A percentile compares a stretch with the other conserved stretches of the same genome.
Conservation (phyloP, 1,140 invertebrate species). For the Leptopilina boulardi region DNA sequence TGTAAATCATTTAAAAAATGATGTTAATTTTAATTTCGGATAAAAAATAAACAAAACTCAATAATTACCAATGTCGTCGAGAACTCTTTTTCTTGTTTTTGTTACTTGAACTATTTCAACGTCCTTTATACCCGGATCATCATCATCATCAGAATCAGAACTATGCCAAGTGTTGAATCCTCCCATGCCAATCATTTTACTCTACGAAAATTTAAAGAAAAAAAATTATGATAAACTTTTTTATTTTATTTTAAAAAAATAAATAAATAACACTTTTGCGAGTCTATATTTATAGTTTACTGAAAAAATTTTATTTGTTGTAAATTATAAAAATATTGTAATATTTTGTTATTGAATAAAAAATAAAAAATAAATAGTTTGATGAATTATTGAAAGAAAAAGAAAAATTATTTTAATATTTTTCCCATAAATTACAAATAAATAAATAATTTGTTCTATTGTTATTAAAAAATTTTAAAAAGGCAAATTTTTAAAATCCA, state of each 20-base stretch:
- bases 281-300: not conserved
- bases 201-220: constrained; percentile 44
- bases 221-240: not conserved
- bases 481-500: too few relatives aligned
- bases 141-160: constrained; percentile 68
- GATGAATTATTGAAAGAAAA: constrained; percentile 1
- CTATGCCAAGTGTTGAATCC: constrained; percentile 71
- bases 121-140: constrained; percentile 62
- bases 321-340: not conserved
- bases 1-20: not conserved
- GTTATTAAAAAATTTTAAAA: too few relatives aligned
- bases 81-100: constrained; percentile 55
- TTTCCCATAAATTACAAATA: too few relatives aligned
- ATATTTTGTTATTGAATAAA: constrained; percentile 35
- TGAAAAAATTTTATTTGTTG: not conserved
- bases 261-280: not conserved
- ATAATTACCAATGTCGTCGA: constrained; percentile 69
- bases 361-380: not conserved
- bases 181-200: constrained; percentile 58
- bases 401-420: too few relatives aligned
- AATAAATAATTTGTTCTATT: too few relatives aligned
- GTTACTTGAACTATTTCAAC: constrained; percentile 65
- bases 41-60: not conserved
- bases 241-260: not conserved
- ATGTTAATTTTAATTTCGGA: not conserved